Conservation (phyloP, 2,113 vertebrate genomes). For the Spilogale gracilis region DNA sequence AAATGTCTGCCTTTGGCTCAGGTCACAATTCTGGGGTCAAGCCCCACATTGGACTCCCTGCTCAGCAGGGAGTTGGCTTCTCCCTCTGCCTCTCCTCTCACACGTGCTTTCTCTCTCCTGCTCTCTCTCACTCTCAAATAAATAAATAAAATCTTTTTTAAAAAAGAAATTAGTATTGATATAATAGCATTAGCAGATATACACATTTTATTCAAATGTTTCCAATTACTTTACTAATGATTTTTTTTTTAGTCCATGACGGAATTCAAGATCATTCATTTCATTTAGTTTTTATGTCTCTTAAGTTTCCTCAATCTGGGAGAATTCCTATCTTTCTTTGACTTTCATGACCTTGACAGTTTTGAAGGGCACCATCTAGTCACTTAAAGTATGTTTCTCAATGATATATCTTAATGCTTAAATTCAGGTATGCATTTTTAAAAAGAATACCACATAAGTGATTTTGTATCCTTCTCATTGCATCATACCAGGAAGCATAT, state of each 20-base stretch:
- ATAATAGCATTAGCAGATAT: not conserved
- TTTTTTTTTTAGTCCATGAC: not conserved
- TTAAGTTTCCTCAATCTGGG: not conserved
- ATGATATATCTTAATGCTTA: not conserved
- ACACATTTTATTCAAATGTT: not conserved
- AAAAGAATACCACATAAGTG: not conserved
- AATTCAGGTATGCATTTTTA: not conserved
- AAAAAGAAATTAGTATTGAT: not conserved
- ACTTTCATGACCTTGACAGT: slow-evolving; percentile 7
- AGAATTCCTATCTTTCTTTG: not conserved
- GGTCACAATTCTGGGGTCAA: not conserved
- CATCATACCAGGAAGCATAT: not conserved
- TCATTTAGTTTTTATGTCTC: slow-evolving; percentile 4
- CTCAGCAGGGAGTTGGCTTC: not conserved
- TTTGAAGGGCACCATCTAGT: not conserved
- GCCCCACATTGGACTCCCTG: not conserved
- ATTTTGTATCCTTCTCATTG: not conserved
- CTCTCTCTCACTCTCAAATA: not conserved
- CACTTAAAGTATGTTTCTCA: not conserved
- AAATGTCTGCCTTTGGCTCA: not conserved
- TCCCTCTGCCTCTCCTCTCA: not conserved
- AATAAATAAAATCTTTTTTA: too few relatives aligned
- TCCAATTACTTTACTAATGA: not conserved
- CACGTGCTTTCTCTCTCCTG: too few relatives aligned
- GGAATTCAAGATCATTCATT: not conserved